These are phyloP conservation scores for Calosoma granatense DNA, from an alignment of 1,140 invertebrate species.

Conservation along the genomic window DNA sequence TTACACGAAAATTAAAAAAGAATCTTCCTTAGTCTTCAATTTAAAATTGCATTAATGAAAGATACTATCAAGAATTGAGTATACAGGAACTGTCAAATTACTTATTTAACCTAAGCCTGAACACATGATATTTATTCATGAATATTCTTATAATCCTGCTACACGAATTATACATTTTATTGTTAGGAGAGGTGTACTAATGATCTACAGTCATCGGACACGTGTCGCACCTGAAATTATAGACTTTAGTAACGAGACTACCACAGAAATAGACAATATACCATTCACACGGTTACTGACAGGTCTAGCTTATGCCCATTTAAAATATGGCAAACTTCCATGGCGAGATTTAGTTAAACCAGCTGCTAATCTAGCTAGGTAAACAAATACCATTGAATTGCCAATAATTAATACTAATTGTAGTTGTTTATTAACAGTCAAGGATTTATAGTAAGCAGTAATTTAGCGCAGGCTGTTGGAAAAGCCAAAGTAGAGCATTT, in stretches of 20 bases:
- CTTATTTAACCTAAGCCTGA: too few relatives aligned
- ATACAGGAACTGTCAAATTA: too few relatives aligned
- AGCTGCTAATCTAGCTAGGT: conserved; percentile 49
- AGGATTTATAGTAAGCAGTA: conserved; percentile 41
- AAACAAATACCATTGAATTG: conserved; percentile 17
- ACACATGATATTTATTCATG: too few relatives aligned
- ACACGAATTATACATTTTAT: conserved; percentile 9
- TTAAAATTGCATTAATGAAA: too few relatives aligned
- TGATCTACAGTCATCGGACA: conserved; percentile 57
- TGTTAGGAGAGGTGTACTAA: conserved; percentile 57
- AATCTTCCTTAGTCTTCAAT: too few relatives aligned
- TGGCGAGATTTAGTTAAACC: conserved; percentile 58
- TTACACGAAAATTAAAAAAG: not conserved
- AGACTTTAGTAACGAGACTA: conserved; percentile 41
- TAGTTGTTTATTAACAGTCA: conserved; percentile 22
- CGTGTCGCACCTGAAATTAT: conserved; percentile 38
- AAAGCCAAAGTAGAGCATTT: conserved; percentile 33
- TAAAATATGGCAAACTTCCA: conserved; percentile 46
- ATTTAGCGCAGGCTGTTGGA: conserved; percentile 36
- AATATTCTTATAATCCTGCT: conserved; percentile 2
- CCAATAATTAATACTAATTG: not conserved
- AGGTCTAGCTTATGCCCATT: conserved; percentile 48
- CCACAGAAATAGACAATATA: conserved; percentile 30
- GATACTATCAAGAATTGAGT: too few relatives aligned
- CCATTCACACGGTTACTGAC: conserved; percentile 46